Base-by-base conservation (phyloP, 2,113 vertebrate species). In the Lethenteron reissneri region DNA sequence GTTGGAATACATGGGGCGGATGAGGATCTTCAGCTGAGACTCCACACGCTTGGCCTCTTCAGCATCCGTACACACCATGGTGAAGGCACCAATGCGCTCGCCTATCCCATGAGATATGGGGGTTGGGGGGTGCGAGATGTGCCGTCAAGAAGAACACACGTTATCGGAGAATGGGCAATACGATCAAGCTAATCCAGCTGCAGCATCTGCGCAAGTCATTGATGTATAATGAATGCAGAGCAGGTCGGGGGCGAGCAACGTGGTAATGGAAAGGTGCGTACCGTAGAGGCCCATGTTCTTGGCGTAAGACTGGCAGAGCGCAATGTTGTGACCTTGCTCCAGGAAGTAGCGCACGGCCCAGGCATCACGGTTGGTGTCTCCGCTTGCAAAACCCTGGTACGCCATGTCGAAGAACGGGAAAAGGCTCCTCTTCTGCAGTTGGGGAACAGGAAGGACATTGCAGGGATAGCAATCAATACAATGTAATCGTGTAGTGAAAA, bases 281-380 rank as follows among this genome's bases (percentile, higher is more conserved):
- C 92, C 94, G 0, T 99, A 99, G 9, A 99, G 82, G 17, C 92
- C 94, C 94, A 99, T 97, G 80, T 99, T 99, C 80, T 99, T 99
- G 11, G 94, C 92, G 0, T 89, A 99, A 19, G 94, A 99, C 79
- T 99, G 94, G 0, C 89, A 85, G 72, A 99, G 77, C 72, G 90
- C 73, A 6, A 99, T 73, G 58, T 95, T 87, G 77, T 89, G 84
- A 75, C 90, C 90, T 78, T 97, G 85, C 12, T 95, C 87, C 0
- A 99, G 87, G 82, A 99, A 99, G 79, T 95, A 62, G 17, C 92
- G 89, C 72, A 96, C 86, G 3, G 94, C 91, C 94, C 90, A 97
- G 70, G 94, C 87, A 0, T 99, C 94, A 56, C 83, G 82, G 76
- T 97, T 81, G 9, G 88, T 89, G 76, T 99, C 91, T 8, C 94